Base-by-base conservation (phyloP, 23 tunicate species). In the Aplidium turbinatum region DNA sequence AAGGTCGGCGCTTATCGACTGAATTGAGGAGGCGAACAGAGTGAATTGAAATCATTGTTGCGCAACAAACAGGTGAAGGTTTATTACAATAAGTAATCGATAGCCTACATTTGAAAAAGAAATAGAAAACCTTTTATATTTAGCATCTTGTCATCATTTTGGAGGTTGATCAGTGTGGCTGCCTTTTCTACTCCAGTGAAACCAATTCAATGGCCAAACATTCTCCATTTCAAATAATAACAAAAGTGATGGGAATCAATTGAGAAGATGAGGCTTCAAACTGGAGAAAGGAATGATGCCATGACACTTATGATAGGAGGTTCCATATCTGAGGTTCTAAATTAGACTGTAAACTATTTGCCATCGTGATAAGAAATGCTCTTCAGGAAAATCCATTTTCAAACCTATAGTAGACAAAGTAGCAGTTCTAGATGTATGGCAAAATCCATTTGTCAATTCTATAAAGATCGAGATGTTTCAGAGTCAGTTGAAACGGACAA, bases 211-310 rank as follows among this genome's bases (percentile, higher is more conserved):
- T 4, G 73, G 29, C 73, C 73, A 66, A 23, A 66, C 23, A 66
- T 66, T 66, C 52, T 66, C 51, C 51, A 35, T 66, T 66, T 66
- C 73, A 36, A 66, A 52, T 35, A 26, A 66, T 66, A 35, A 35
- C 53, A 66, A 25, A 11, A 27, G 27, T 52, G 38, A 66, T 66
- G 73, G 52, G 73, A 66, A 66, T 66, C 73, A 66, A 5, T 42
- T 42, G 50, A 42, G 13, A 42, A 9, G 16, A 42, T 16, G 13
- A 42, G 16, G 16, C 16, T 42, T 60, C 68, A 60, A 38, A 60
- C 68, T 26, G 68, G 68, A 60, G 68, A 27, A 6, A 38, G 6
- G 38, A 60, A 60, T 30, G 68, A 60, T 3, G 38, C 7, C 16
- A 4, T 27, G 36, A 9, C 50, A 42, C 50, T 42, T 16, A 9